phyloP scores from a whole-genome alignment of 2,888 invertebrate species.

The Stenurella melanura region DNA sequence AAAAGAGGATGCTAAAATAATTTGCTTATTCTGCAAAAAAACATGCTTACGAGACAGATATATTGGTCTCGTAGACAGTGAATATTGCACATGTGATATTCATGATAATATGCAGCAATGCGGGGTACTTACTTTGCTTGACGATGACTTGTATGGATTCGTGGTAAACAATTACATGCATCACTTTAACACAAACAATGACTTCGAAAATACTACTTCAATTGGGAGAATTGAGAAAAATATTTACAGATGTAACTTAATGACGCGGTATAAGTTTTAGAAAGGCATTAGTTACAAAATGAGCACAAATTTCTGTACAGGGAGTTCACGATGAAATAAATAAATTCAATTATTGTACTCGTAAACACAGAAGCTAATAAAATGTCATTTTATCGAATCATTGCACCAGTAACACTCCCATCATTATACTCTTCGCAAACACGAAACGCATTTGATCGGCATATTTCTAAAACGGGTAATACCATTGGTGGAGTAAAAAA shows the following conservation, averaged over 20 bases:
- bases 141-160: conserved; percentile 1
- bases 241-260: neutral
- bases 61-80: conserved; percentile 2
- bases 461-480: too few species aligned
- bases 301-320: too few species aligned
- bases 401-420: too few species aligned
- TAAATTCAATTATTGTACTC: too few species aligned
- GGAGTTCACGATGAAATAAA: too few species aligned
- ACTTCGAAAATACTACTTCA: neutral
- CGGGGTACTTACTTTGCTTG: neutral
- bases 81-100: conserved; percentile 3
- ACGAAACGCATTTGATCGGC: too few species aligned
- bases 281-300: too few species aligned
- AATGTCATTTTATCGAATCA: too few species aligned
- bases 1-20: conserved; percentile 34
- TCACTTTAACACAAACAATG: neutral
- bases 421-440: too few species aligned
- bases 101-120: neutral
- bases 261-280: too few species aligned
- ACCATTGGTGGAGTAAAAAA: too few species aligned
- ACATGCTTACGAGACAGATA: neutral
- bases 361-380: too few species aligned
- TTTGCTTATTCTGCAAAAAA: conserved; percentile 35
- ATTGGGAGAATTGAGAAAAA: neutral
- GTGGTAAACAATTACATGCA: conserved; percentile 9